Percentiles rank a stretch among this genome's conserved stretches.
phyloP scores from a whole-genome alignment of 2,888 invertebrate species.

The Idaea aversata region DNA sequence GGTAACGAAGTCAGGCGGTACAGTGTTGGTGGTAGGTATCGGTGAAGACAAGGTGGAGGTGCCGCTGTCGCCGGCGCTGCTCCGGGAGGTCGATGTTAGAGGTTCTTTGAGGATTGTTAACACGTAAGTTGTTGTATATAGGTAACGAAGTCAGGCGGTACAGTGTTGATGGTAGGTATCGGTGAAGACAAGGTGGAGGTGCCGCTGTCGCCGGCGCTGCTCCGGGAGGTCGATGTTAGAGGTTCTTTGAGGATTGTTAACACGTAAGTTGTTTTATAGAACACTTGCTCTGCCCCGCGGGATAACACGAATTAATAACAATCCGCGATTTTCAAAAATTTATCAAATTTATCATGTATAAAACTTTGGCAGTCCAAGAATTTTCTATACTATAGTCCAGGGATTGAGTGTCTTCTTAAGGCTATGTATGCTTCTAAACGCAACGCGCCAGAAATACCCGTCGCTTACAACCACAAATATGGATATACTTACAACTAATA shows the following conservation, averaged over 20 bases:
- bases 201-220: constrained; percentile 88
- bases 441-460: too few relatives aligned
- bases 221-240: constrained; percentile 93
- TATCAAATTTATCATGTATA: too few relatives aligned
- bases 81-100: constrained; percentile 93
- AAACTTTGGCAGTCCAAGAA: too few relatives aligned
- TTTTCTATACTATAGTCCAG: too few relatives aligned
- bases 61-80: constrained; percentile 88
- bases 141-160: constrained; percentile 92
- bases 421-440: too few relatives aligned
- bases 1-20: constrained; percentile 92
- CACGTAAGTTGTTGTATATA: constrained; percentile 82
- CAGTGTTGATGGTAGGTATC: constrained; percentile 91
- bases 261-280: constrained; percentile 13
- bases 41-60: constrained; percentile 87
- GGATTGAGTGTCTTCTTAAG: too few relatives aligned
- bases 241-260: constrained; percentile 95
- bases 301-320: too few relatives aligned
- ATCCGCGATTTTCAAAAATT: too few relatives aligned
- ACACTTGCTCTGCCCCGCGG: too few relatives aligned
- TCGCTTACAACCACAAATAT: too few relatives aligned
- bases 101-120: constrained; percentile 95
- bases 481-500: too few relatives aligned
- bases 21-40: constrained; percentile 91
- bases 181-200: constrained; percentile 87